These are phyloP conservation scores for Corythornis vintsioides DNA, from an alignment of 2,113 vertebrate species.

Conservation along the genomic window DNA sequence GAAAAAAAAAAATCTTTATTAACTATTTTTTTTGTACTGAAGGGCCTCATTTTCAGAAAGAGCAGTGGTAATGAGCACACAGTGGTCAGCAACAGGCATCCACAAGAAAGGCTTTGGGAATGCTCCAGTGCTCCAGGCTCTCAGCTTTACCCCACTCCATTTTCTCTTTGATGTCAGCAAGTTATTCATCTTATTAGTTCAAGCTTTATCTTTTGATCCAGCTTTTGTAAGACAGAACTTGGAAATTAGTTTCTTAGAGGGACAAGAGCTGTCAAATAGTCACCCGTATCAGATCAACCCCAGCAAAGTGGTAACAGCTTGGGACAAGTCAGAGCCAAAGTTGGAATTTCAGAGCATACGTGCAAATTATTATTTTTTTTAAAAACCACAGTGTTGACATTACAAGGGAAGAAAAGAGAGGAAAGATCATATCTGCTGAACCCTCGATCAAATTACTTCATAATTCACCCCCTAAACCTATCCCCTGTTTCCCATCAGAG, in stretches of 20 bases:
- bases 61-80: background rate
- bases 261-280: constrained; percentile 39
- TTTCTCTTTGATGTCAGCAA: constrained; percentile 38
- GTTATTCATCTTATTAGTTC: constrained; percentile 13
- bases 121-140: background rate
- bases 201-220: constrained; percentile 35
- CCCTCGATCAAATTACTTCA: constrained; percentile 43
- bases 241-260: constrained; percentile 49
- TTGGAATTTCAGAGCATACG: background rate
- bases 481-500: background rate
- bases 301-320: constrained; percentile 3
- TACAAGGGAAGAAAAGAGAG: constrained; percentile 41
- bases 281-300: background rate
- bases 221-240: constrained; percentile 13
- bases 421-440: constrained; percentile 37
- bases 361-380: constrained; percentile 52
- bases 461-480: constrained; percentile 23
- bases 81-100: background rate
- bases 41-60: background rate
- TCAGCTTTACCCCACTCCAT: background rate
- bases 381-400: constrained; percentile 60
- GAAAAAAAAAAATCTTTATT: background rate
- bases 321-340: constrained; percentile 38
- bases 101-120: background rate
- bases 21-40: background rate